These are phyloP conservation scores for Hetaerina titia DNA, from an alignment of 2,888 invertebrate genomes.

Conservation along the genomic window DNA sequence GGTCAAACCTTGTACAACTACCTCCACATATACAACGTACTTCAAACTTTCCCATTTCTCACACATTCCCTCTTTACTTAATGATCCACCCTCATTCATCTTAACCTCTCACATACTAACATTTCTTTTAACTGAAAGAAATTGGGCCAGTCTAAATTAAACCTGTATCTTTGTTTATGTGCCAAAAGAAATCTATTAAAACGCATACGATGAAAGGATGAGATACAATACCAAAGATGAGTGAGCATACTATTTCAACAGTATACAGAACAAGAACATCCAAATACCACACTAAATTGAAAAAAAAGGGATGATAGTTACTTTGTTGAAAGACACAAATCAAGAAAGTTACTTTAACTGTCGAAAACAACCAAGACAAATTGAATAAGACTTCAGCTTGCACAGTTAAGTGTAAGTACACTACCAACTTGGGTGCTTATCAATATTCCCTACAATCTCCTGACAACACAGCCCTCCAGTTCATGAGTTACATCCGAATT, in stretches of 20 bases:
- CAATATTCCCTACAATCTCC: background rate
- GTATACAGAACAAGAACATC: background rate
- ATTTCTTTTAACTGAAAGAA: background rate
- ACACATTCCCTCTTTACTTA: conserved; percentile 45
- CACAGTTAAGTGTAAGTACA: conserved; percentile 19
- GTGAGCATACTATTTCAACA: conserved; percentile 5
- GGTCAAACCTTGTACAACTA: background rate
- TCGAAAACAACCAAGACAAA: conserved; percentile 26
- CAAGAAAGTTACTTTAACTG: background rate
- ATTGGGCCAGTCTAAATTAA: background rate
- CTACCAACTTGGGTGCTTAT: background rate
- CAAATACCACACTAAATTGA: conserved; percentile 30
- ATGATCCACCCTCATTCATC: conserved; percentile 50
- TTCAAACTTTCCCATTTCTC: conserved; percentile 29
- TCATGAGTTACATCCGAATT: conserved; percentile 19
- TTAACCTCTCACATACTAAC: background rate
- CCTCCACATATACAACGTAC: background rate
- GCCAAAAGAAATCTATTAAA: conserved; percentile 29
- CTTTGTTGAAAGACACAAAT: background rate
- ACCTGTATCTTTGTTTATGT: background rate
- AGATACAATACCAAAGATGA: conserved; percentile 30
- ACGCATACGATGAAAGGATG: background rate
- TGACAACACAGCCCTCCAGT: background rate
- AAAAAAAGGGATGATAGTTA: background rate
- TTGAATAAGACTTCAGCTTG: background rate